These are phyloP conservation scores for Chiloscyllium punctatum DNA, from an alignment of 2,797 vertebrate genomes.

Conservation along the genomic window DNA sequence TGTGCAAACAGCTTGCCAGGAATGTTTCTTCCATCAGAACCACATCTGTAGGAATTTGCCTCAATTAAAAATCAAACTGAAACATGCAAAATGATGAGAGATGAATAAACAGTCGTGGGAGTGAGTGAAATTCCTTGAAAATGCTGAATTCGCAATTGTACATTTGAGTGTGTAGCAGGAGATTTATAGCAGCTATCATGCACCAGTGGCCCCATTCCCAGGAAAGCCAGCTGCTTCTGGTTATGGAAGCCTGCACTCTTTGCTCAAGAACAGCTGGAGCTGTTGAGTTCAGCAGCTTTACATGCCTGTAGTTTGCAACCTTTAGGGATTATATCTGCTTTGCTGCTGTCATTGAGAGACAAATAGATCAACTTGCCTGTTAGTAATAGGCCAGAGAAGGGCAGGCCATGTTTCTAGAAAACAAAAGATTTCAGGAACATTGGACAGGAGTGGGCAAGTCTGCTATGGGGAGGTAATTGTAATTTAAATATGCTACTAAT, in stretches of 20 bases:
- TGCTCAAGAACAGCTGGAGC: neutral
- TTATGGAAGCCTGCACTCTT: neutral
- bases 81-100: neutral
- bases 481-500: too few species aligned
- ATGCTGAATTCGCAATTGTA: conserved; percentile 5
- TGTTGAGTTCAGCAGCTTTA: neutral
- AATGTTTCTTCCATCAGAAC: neutral
- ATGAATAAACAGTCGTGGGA: neutral
- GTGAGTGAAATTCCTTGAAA: neutral
- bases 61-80: neutral
- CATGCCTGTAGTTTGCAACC: neutral
- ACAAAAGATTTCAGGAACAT: neutral
- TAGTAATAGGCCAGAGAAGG: neutral
- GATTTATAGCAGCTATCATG: neutral
- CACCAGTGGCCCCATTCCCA: neutral
- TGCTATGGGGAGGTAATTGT: too few species aligned
- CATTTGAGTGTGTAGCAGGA: neutral
- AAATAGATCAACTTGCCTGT: neutral
- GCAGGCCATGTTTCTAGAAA: neutral
- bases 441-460: too few species aligned
- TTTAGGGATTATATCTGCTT: neutral
- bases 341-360: neutral
- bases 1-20: neutral
- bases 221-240: neutral
- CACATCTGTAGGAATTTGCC: neutral